Evolutionary conservation across 1,140 invertebrate genomes (phyloP), one percentile per base, ranked within the genome.

Genomic region (Paracyclopina nana): DNA sequence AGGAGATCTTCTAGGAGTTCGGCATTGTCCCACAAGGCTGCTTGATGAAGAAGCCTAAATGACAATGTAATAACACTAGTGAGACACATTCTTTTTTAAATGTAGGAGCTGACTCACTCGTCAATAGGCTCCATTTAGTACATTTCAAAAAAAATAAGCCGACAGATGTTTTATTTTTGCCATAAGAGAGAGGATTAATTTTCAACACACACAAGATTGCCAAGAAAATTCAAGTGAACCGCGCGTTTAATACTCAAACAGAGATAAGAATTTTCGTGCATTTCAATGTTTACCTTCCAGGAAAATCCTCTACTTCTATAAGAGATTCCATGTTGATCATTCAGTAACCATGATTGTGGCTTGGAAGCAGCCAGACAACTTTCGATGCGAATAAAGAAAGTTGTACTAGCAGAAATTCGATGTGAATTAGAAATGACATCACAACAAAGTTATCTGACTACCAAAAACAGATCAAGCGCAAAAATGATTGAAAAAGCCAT

Each of bases 21-120:
- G 9, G 78, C 74, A 62, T 90, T 90, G 63, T 90, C 82, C 82
- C 83, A 92, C 18, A 91, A 62, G 3, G 84, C 82, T 14, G 83
- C 83, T 74, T 84, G 63, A 42, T 67, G 64, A 3, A 68, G 50
- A 34, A 65, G 58, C 25, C 57, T 57, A 60, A 59, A 55, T 27
- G 28, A 27, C 27, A 51, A 28, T 51, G 20, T 2, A 46, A 56
- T 49, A 48, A 11, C 2, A 42, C 11, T 31, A 25, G 49, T 12
- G 14, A 46, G 18, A 52, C 12, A 46, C 26, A 52, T 8, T 6
- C 6, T 6, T 52, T n/a, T 24, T 52, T 26, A 16, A 25, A 26
- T 45, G 16, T 6, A 18, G 9, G 6, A 24, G 11, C 14, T 26
- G 8, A 9, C n/a, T n/a, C n/a, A 25, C 25, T 5, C 6, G 8